Conservation (phyloP, 1,140 invertebrate genomes). For the Polypedilum pembai region DNA sequence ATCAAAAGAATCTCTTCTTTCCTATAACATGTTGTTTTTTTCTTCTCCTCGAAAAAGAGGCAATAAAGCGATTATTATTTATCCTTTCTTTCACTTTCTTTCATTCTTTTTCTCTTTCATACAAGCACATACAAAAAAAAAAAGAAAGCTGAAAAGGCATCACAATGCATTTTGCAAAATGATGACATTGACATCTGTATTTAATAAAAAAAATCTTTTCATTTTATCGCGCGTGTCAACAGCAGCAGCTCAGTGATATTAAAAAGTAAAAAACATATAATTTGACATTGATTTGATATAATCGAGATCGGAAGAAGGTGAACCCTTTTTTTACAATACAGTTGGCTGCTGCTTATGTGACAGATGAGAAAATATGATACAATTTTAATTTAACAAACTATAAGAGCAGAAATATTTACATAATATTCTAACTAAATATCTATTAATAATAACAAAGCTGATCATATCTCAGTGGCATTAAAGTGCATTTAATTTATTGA, state of each 20-base stretch:
- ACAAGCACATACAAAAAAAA: not conserved
- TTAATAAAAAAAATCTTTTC: no score
- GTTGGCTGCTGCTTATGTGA: not conserved
- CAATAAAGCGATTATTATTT: conserved; percentile 24
- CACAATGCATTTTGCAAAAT: no score
- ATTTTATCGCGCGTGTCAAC: conserved; percentile 8
- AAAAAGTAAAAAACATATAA: not conserved
- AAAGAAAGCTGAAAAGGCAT: conserved; percentile 27
- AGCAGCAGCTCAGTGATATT: not conserved
- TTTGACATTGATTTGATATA: not conserved
- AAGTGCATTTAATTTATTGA: conserved; percentile 13
- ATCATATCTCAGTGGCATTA: not conserved
- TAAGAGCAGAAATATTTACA: not conserved
- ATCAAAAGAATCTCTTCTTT: not conserved
- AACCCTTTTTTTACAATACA: not conserved
- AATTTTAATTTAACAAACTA: not conserved
- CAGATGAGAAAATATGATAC: not conserved
- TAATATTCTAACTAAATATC: not conserved
- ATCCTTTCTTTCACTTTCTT: conserved; percentile 27
- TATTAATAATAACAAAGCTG: not conserved
- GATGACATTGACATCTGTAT: not conserved
- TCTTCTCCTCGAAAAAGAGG: not conserved
- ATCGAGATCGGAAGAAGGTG: not conserved
- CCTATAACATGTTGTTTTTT: not conserved
- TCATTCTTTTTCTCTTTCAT: not conserved